phyloP scores from a whole-genome alignment of 2,888 invertebrate genomes.

The Silvanus unidentatus region DNA sequence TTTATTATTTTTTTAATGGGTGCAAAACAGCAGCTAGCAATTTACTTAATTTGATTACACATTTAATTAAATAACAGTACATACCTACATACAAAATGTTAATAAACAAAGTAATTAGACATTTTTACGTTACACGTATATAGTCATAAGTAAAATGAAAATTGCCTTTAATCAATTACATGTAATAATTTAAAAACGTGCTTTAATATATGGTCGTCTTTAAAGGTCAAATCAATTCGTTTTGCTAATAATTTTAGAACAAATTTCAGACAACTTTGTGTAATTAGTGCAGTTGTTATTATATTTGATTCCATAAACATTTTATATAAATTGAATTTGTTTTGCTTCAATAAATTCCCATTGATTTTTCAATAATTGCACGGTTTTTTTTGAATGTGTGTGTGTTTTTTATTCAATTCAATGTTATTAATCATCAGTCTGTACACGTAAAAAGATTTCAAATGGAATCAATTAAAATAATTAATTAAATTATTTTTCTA shows the following conservation, averaged over 20 bases:
- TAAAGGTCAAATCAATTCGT: slow-evolving; percentile 18
- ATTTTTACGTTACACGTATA: slow-evolving; percentile 13
- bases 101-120: slow-evolving; percentile 31
- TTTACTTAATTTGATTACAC: slow-evolving; percentile 29
- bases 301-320: no score
- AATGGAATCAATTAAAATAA: background rate
- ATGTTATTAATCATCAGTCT: background rate
- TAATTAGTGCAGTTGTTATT: no score
- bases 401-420: background rate
- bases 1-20: no score
- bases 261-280: no score
- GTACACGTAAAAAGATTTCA: no score
- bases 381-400: background rate
- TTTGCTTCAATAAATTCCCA: no score
- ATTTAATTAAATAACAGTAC: slow-evolving; percentile 30
- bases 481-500: background rate
- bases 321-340: no score
- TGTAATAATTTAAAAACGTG: slow-evolving; percentile 6
- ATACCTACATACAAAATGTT: slow-evolving; percentile 22
- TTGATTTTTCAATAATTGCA: no score
- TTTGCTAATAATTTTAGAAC: no score
- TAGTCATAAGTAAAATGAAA: slow-evolving; percentile 14
- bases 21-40: slow-evolving; percentile 9
- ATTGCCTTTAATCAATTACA: slow-evolving; percentile 15
- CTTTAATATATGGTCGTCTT: background rate